Conservation (phyloP, 2,797 vertebrate species). For the Scyliorhinus canicula region DNA sequence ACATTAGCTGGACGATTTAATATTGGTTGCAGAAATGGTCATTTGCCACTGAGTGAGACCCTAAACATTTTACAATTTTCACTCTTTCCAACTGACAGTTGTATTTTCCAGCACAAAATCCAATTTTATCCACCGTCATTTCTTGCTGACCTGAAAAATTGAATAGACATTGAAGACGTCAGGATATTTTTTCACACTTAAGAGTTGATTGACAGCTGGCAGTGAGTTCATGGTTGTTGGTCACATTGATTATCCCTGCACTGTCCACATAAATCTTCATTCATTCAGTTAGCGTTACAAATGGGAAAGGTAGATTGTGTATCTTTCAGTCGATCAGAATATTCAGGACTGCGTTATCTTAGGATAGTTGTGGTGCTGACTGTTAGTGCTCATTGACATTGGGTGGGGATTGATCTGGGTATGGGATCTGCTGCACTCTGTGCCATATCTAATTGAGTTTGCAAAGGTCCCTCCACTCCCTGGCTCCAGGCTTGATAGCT, state of each 20-base stretch:
- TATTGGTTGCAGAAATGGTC: neutral
- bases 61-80: neutral
- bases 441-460: neutral
- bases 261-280: neutral
- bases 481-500: neutral
- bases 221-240: neutral
- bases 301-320: neutral
- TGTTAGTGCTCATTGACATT: neutral
- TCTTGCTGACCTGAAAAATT: neutral
- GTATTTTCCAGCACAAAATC: neutral
- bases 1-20: neutral
- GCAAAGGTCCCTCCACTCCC: neutral
- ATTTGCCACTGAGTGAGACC: neutral
- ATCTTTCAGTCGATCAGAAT: neutral
- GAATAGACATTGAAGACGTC: neutral
- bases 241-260: neutral
- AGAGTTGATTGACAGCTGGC: neutral
- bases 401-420: too few relatives aligned
- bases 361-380: neutral
- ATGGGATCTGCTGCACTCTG: neutral
- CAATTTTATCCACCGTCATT: neutral
- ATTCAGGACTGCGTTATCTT: neutral
- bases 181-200: neutral
- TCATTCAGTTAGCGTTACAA: neutral
- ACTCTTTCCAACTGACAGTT: neutral